These are phyloP conservation scores for Smittia aterrima DNA, from an alignment of 2,888 invertebrate genomes.

Conservation along the genomic window DNA sequence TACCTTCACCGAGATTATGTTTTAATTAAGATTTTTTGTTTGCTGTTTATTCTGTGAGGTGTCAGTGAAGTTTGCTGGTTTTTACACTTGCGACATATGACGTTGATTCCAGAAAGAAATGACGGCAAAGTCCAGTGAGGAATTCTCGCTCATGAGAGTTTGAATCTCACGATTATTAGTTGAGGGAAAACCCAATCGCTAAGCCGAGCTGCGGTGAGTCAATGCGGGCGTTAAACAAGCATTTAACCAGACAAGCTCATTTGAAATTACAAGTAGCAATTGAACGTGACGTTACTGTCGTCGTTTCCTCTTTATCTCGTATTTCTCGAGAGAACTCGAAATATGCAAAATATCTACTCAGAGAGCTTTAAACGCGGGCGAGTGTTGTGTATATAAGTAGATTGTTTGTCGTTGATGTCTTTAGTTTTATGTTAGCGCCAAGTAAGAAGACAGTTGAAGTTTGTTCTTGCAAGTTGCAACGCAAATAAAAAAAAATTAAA, in stretches of 20 bases:
- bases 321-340: not conserved
- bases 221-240: no score
- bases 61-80: no score
- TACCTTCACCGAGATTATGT: no score
- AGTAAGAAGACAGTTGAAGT: not conserved
- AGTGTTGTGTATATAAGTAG: constrained; percentile 21
- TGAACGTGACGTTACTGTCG: not conserved
- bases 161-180: no score
- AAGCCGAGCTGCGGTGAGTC: no score
- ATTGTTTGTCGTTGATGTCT: not conserved
- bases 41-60: no score
- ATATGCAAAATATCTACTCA: not conserved
- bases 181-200: no score
- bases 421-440: constrained; percentile 9
- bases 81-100: no score
- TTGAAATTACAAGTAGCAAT: not conserved
- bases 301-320: not conserved
- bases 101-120: no score
- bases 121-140: no score
- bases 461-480: not conserved
- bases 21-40: no score
- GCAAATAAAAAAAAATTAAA: not conserved
- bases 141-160: no score
- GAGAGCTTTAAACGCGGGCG: not conserved
- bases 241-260: not conserved